Base-by-base conservation (phyloP, 2,113 vertebrate species). In the Phalacrocorax brasilianus region DNA sequence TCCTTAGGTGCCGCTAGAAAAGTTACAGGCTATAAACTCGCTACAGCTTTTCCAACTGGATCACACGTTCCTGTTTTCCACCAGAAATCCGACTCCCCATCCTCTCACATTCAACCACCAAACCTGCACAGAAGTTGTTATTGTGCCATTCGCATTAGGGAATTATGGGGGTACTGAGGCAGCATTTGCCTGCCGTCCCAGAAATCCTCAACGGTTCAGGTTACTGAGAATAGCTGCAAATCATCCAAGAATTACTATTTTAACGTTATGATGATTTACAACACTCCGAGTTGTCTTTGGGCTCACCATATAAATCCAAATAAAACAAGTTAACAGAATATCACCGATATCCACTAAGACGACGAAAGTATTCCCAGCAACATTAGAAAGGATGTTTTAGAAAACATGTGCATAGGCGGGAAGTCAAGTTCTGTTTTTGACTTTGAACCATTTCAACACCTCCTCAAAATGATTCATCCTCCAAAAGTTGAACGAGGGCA, bases 391-490 rank as follows among this genome's bases (percentile, higher is more conserved):
- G 55, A 40, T 70, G 13, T 24, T 93, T 79, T 33, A 91, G 66
- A 61, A 84, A 76, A 84, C 52, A 35, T 8, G n/a, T 56, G 80
- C 89, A 86, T 32, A 75, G 86, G 86, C 8, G 2, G 70, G 61
- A 94, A 94, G 84, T 72, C 76, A 74, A 84, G 84, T 28, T 82
- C 76, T 61, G 76, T 18, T 86, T 91, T 89, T 89, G 56, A 94
- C 89, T 96, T 6, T 45, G 74, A 96, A 85, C 73, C 53, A 61
- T 58, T 89, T 65, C 66, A 83, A 91, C 91, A 85, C 93, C 95
- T 93, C 96, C 91, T 94, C 91, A 91, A 70, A 76, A 88, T 88
- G 85, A 97, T 85, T 85, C 88, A 93, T 91, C 17, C 71, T 66
- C 74, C 74, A 6, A n/a, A 82, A 95, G 89, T 12, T 76, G 70